Conservation (phyloP, 2,113 vertebrate genomes). For the Tapirus terrestris region DNA sequence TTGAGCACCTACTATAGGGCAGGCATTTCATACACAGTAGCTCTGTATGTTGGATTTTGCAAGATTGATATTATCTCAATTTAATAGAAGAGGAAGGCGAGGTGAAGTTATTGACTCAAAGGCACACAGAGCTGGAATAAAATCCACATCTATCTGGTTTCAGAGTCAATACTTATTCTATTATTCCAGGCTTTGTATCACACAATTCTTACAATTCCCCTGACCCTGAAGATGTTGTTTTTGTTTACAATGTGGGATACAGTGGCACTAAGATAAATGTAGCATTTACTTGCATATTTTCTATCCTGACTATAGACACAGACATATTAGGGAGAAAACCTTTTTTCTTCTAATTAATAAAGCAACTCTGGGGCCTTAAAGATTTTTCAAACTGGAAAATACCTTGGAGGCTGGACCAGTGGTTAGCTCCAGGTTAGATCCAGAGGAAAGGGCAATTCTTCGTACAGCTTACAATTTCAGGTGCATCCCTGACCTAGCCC, state of each 20-base stretch:
- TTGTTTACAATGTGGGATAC: neutral
- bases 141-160: neutral
- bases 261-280: neutral
- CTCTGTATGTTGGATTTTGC: neutral
- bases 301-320: neutral
- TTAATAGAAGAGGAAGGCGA: neutral
- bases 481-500: neutral
- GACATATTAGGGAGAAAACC: neutral
- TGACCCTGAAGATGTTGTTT: neutral
- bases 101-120: neutral
- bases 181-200: neutral
- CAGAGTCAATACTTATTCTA: neutral
- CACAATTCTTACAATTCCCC: neutral
- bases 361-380: neutral
- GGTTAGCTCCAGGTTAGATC: neutral
- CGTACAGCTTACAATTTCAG: neutral
- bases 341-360: slow-evolving; percentile 7
- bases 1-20: neutral
- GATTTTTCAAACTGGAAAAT: neutral
- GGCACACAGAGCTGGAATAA: neutral
- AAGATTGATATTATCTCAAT: neutral
- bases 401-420: neutral
- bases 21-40: neutral
- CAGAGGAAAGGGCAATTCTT: neutral
- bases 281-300: neutral